Percentiles rank a stretch among this genome's conserved stretches.
Evolutionary conservation across 2,888 invertebrate genomes (phyloP).

Genomic region (Protophormia terraenovae): DNA sequence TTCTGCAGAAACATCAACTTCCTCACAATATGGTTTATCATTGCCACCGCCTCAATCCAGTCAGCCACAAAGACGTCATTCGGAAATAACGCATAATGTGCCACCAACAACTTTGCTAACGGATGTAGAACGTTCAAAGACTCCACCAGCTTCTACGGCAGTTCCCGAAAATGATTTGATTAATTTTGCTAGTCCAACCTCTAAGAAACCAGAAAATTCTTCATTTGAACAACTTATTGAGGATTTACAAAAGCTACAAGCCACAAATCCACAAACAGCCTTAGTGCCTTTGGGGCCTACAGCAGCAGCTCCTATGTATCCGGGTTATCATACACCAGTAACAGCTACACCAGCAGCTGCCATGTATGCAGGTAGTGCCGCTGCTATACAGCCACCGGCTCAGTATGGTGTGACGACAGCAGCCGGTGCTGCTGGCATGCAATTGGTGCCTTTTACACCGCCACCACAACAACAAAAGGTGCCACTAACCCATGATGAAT

Average conservation of each 20-base stretch:
- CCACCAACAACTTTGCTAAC: conserved; percentile 38
- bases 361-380: conserved; percentile 63
- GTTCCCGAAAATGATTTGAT: conserved; percentile 84
- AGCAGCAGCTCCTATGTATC: conserved; percentile 70
- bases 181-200: conserved; percentile 86
- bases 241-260: conserved; percentile 82
- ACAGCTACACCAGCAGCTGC: conserved; percentile 35
- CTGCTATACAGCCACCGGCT: conserved; percentile 57
- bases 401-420: conserved; percentile 69
- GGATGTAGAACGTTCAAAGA: conserved; percentile 72
- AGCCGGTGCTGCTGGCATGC: conserved; percentile 72
- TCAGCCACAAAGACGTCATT: conserved; percentile 74
- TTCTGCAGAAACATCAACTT: conserved; percentile 16
- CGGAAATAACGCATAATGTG: conserved; percentile 70
- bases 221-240: conserved; percentile 85
- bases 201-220: conserved; percentile 82
- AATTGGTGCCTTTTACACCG: conserved; percentile 77
- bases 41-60: conserved; percentile 50
- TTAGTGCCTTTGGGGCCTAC: conserved; percentile 74
- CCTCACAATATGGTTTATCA: conserved; percentile 19
- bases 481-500: conserved; percentile 78
- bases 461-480: conserved; percentile 75
- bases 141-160: conserved; percentile 72
- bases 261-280: conserved; percentile 72
- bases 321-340: conserved; percentile 40